Conservation (phyloP, 1,140 invertebrate genomes). For the Bombyx mori region DNA sequence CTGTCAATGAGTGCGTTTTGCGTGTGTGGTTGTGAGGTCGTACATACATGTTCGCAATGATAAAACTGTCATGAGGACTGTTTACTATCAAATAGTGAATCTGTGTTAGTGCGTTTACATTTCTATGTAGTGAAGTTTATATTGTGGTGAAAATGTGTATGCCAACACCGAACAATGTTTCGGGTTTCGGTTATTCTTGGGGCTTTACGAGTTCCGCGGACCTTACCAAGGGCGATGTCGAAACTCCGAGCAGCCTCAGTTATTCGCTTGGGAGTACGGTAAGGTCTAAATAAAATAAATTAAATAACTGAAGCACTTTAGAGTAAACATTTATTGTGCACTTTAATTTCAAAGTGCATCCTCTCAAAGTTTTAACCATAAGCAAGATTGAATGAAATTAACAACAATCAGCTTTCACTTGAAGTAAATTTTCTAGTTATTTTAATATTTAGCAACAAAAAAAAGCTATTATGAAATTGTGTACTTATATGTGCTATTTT, state of each 20-base stretch:
- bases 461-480: no score
- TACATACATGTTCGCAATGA: constrained; percentile 56
- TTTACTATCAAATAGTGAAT: constrained; percentile 57
- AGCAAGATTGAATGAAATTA: no score
- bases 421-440: no score
- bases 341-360: no score
- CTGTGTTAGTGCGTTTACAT: constrained; percentile 57
- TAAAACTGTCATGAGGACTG: constrained; percentile 63
- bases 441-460: no score
- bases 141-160: constrained; percentile 64
- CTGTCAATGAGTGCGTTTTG: constrained; percentile 54
- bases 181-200: constrained; percentile 69
- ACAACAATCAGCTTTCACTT: no score
- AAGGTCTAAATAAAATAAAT: constrained; percentile 12
- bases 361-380: no score
- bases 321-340: no score
- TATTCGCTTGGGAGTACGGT: constrained; percentile 69
- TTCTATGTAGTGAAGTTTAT: constrained; percentile 29
- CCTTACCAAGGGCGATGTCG: constrained; percentile 65
- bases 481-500: no score
- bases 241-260: constrained; percentile 65
- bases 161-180: constrained; percentile 68
- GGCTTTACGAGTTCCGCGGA: constrained; percentile 65
- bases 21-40: constrained; percentile 62
- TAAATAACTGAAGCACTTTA: no score